Conservation (phyloP, 2,113 vertebrate genomes). For the Phrynocephalus versicolor region DNA sequence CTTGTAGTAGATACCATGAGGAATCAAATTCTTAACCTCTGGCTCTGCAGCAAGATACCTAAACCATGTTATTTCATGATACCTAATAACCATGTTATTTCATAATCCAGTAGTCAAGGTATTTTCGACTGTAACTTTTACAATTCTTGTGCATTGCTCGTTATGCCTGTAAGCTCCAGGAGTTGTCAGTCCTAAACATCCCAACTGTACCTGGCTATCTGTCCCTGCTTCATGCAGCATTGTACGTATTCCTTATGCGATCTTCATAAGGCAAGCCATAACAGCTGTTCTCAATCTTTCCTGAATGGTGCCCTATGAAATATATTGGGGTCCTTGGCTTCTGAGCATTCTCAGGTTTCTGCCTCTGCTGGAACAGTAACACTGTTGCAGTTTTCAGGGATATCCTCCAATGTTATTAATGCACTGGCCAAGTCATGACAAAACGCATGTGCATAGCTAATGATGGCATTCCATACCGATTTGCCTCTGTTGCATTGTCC, state of each 20-base stretch:
- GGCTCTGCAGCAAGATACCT: too few species aligned
- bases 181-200: neutral
- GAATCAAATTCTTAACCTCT: too few species aligned
- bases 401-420: neutral
- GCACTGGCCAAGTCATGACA: neutral
- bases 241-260: neutral
- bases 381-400: neutral
- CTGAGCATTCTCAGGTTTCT: neutral
- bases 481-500: neutral
- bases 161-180: neutral
- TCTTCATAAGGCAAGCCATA: neutral
- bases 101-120: neutral
- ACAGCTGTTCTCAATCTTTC: neutral
- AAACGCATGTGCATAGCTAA: neutral
- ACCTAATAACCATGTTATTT: neutral
- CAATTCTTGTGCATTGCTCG: neutral
- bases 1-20: too few species aligned
- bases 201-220: neutral
- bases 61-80: neutral
- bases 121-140: neutral
- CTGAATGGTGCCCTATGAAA: neutral
- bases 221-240: neutral
- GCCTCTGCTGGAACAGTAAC: neutral
- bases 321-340: neutral
- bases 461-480: conserved; percentile 13